Percentiles rank a stretch among this genome's conserved stretches.
phyloP scores from a whole-genome alignment of 1,140 invertebrate genomes.

The Polypedilum pembai region DNA sequence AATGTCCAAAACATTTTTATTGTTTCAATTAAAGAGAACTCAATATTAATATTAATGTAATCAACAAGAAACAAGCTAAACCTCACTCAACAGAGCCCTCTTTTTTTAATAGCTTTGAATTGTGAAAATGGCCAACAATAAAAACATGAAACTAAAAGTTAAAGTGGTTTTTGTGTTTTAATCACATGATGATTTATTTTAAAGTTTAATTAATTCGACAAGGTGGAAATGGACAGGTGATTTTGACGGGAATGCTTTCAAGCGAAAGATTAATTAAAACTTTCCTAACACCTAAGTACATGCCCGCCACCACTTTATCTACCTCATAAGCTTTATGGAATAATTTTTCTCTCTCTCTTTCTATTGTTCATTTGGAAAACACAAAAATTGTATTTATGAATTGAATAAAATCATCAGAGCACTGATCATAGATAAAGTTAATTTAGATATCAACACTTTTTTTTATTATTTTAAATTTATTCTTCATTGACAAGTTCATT shows the following conservation, averaged over 20 bases:
- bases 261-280: constrained; percentile 20
- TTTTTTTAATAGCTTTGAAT: constrained; percentile 1
- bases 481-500: no score
- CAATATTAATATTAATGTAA: constrained; percentile 28
- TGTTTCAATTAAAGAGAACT: constrained; percentile 26
- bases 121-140: constrained; percentile 3
- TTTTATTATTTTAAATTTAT: no score
- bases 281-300: constrained; percentile 22
- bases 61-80: constrained; percentile 19
- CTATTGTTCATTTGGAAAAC: no score
- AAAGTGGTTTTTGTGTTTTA: constrained; percentile 11
- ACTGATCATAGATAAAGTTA: constrained; percentile 13
- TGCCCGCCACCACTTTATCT: not conserved
- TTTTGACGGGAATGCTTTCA: not conserved
- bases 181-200: constrained; percentile 27
- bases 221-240: constrained; percentile 28
- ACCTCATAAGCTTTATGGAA: not conserved
- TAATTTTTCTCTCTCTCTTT: no score
- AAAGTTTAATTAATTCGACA: constrained; percentile 26
- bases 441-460: not conserved
- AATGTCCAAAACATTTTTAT: constrained; percentile 25
- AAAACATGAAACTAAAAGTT: not conserved
- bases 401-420: not conserved
- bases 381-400: constrained; percentile 1
- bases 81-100: not conserved